A percentile compares a stretch with the other conserved stretches of the same genome.
phyloP scores from a whole-genome alignment of 2,888 invertebrate genomes.

The Brenthis ino region DNA sequence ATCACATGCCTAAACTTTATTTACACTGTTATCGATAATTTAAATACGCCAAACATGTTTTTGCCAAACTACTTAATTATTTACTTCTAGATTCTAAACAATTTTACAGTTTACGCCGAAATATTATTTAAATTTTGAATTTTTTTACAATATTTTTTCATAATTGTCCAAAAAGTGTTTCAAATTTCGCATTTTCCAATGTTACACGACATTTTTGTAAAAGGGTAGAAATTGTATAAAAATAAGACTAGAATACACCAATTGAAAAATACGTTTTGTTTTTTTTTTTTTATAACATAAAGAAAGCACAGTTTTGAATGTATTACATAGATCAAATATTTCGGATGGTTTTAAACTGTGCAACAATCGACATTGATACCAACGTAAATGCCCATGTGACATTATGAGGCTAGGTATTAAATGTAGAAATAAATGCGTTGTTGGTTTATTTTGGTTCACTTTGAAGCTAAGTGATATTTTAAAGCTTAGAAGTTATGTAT shows the following conservation, averaged over 20 bases:
- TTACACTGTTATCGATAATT: constrained; percentile 59
- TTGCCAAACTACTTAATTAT: constrained; percentile 72
- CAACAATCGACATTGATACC: constrained; percentile 42
- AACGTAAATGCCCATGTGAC: constrained; percentile 76
- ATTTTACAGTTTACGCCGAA: constrained; percentile 76
- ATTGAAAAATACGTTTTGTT: constrained; percentile 48
- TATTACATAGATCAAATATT: constrained; percentile 17
- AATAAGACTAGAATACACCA: constrained; percentile 77
- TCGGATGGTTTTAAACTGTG: constrained; percentile 8
- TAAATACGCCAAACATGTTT: constrained; percentile 75
- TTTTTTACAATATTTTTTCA: constrained; percentile 50
- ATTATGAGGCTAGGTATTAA: constrained; percentile 61
- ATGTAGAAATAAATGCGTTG: constrained; percentile 71
- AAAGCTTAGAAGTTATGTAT: neutral
- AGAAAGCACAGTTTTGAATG: constrained; percentile 33
- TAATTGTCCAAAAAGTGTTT: constrained; percentile 49
- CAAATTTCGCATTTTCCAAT: constrained; percentile 39
- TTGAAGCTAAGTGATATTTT: constrained; percentile 10
- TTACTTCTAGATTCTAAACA: constrained; percentile 65
- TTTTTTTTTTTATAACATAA: constrained; percentile 31
- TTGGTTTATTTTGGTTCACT: constrained; percentile 48
- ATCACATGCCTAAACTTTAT: constrained; percentile 74
- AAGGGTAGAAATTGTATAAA: constrained; percentile 52
- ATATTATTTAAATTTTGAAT: constrained; percentile 65
- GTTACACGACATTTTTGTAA: constrained; percentile 49